Conservation (phyloP, 2,113 vertebrate species). For the Romanogobio albipinnatus region DNA sequence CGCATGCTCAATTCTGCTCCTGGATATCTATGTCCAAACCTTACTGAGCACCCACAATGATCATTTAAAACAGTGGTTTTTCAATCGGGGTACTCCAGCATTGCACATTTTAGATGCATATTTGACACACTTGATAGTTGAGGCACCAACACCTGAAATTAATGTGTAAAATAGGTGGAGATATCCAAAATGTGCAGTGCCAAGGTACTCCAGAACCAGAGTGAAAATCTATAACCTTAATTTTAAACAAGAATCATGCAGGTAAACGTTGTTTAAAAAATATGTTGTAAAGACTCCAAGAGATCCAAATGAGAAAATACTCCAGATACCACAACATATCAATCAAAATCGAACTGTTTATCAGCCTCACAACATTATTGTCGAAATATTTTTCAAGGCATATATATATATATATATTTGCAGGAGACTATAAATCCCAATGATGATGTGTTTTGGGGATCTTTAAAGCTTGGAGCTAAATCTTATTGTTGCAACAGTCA, state of each 20-base stretch:
- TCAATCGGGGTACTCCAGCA: background rate
- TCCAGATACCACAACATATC: constrained; percentile 5
- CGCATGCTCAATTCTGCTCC: background rate
- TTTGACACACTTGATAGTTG: background rate
- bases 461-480: background rate
- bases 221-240: background rate
- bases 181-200: background rate
- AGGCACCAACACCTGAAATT: background rate
- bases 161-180: background rate
- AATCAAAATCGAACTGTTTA: constrained; percentile 21
- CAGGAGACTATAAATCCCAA: background rate
- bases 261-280: background rate
- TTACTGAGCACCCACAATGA: background rate
- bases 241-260: background rate
- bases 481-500: background rate
- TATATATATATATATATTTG: background rate
- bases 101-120: background rate
- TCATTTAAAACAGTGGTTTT: background rate
- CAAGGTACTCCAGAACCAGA: background rate
- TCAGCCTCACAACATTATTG: constrained; percentile 66
- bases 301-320: constrained; percentile 12
- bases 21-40: background rate
- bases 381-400: constrained; percentile 33
- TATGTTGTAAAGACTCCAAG: background rate
- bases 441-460: background rate